These are phyloP conservation scores for Falco punctatus DNA, from an alignment of 2,113 vertebrate species.

Conservation along the genomic window DNA sequence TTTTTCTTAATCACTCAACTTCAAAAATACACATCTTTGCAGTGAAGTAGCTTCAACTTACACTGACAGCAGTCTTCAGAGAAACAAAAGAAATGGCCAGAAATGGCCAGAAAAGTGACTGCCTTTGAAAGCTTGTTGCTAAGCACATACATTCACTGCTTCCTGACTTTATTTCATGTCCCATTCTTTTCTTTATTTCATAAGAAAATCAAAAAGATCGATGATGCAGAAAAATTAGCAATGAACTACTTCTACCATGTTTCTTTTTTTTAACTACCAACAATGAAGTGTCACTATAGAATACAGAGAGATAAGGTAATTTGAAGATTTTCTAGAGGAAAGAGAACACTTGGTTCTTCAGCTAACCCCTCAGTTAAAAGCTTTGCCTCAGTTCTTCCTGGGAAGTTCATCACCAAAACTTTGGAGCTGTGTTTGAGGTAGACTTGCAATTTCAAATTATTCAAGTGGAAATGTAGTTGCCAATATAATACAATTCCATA, in stretches of 20 bases:
- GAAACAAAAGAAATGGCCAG: background rate
- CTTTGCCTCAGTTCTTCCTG: background rate
- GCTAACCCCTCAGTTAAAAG: background rate
- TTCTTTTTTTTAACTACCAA: background rate
- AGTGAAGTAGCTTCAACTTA: background rate
- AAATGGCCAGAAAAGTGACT: background rate
- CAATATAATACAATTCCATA: too few relatives aligned
- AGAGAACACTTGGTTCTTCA: background rate
- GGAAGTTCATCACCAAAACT: background rate
- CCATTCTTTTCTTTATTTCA: background rate
- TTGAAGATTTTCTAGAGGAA: background rate
- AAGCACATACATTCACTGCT: background rate
- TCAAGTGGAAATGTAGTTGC: background rate
- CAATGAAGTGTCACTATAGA: background rate
- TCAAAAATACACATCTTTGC: background rate
- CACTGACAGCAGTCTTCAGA: background rate
- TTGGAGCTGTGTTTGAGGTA: background rate
- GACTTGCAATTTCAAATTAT: background rate
- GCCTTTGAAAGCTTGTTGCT: background rate
- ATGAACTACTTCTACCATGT: accelerated
- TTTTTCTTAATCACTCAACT: background rate
- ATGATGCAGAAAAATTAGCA: background rate
- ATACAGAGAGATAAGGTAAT: background rate
- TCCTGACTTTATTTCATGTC: background rate
- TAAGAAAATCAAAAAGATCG: background rate